phyloP scores from a whole-genome alignment of 1,140 invertebrate genomes.

The Pseudomyrmex pallidus region DNA sequence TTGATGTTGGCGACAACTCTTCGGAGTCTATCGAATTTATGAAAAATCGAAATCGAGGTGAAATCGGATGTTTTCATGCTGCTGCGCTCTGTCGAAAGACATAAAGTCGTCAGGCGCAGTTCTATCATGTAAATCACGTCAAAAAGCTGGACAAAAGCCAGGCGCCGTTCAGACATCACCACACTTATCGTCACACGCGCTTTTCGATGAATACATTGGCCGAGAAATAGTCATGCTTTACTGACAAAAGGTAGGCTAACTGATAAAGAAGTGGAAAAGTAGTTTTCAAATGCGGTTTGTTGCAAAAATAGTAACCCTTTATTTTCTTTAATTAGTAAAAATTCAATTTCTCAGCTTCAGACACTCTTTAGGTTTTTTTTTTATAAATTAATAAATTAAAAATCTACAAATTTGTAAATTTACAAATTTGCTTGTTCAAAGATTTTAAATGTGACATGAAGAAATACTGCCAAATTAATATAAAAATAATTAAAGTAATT shows the following conservation, averaged over 20 bases:
- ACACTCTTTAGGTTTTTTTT: too few relatives aligned
- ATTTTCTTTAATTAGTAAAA: too few relatives aligned
- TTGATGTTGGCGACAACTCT: neutral
- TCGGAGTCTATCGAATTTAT: conserved; percentile 8
- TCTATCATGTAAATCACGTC: conserved; percentile 60
- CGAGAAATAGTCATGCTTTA: conserved; percentile 31
- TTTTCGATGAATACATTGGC: neutral
- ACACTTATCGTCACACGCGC: neutral
- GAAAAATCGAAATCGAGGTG: conserved; percentile 26
- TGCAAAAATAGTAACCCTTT: too few relatives aligned
- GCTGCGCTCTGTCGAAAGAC: conserved; percentile 8
- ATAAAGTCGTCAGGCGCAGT: conserved; percentile 39
- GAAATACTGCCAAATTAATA: too few relatives aligned
- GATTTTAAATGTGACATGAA: too few relatives aligned
- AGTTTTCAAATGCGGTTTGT: too few relatives aligned
- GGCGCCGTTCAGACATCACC: conserved; percentile 37
- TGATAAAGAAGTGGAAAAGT: too few relatives aligned
- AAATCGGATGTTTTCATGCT: conserved; percentile 48
- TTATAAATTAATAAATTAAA: too few relatives aligned
- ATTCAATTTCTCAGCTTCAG: too few relatives aligned
- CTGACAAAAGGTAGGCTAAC: neutral
- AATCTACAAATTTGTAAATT: too few relatives aligned
- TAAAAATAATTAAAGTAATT: too few relatives aligned
- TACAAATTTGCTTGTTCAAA: too few relatives aligned
- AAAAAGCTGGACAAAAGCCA: conserved; percentile 55